Base-by-base conservation (phyloP, 2,113 vertebrate species). In the Pedetes capensis region DNA sequence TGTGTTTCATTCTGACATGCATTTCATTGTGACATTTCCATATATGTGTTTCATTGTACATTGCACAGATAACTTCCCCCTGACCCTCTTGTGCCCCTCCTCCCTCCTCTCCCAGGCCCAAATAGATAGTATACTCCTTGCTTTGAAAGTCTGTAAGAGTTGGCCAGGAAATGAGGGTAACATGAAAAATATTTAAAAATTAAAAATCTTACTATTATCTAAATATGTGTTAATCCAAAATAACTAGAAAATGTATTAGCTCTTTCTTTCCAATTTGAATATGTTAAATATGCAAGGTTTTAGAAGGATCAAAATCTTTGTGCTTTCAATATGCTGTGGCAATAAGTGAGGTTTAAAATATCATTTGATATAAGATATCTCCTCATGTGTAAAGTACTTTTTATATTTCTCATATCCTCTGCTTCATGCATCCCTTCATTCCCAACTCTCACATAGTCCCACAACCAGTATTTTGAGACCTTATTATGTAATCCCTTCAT, bases 291-390 rank as follows among this genome's bases (percentile, higher is more conserved):
- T 49, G 18, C 8, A 83, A 78, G 53, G 27, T 87, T 89, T 79
- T 39, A 49, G 7, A 91, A 95, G 66, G 6, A 76, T 96, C 20
- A 89, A 51, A 63, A 95, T 93, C 57, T 49, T 85, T 61, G 6
- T 55, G 47, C 75, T 95, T 96, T 57, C 64, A 94, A 82, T 68
- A 86, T 23, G 20, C 4, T 71, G 13, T 79, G 39, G 23, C 57
- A 88, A 79, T 87, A 87, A 93, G 63, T 78, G 61, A 85, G 37
- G 87, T 78, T 87, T 92, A 92, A 96, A 89, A 85, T 82, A 89
- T 3, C 25, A 51, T 87, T 72, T 84, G 42, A 81, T 37, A 72
- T 29, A 93, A 93, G 94, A 49, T 64, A 53, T 49, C 25, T 92
- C 61, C 88, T 92, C 14, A 78, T 59, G 13, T 91, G 59, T 93